phyloP scores from a whole-genome alignment of 2,113 vertebrate species.

The Eleginops maclovinus region DNA sequence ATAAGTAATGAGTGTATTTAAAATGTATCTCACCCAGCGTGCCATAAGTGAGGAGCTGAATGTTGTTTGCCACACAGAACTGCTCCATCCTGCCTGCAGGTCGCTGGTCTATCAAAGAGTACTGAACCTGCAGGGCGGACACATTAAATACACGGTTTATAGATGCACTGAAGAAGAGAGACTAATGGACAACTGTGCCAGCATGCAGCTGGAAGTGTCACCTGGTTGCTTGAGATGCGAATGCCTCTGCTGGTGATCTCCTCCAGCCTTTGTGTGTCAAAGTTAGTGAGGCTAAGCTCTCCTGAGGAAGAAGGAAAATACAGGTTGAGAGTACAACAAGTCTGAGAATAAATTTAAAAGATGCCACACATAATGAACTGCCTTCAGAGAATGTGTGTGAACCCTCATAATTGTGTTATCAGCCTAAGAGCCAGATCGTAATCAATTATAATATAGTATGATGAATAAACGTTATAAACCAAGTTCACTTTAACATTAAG shows the following conservation, averaged over 20 bases:
- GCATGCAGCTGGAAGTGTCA: neutral
- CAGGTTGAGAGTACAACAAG: neutral
- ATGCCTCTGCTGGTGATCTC: slow-evolving; percentile 71
- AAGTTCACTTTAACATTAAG: too few relatives aligned
- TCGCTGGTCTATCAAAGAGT: slow-evolving; percentile 70
- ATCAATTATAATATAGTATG: too few relatives aligned
- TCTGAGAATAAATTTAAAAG: neutral
- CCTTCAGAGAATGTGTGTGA: too few relatives aligned
- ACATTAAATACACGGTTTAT: neutral
- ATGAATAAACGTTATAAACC: too few relatives aligned
- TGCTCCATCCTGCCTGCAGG: slow-evolving; percentile 67
- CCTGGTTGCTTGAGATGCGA: slow-evolving; percentile 74
- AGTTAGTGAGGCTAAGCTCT: slow-evolving; percentile 73
- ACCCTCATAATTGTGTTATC: too few relatives aligned
- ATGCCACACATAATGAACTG: too few relatives aligned
- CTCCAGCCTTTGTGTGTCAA: slow-evolving; percentile 68
- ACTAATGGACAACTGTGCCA: neutral
- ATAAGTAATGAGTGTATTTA: neutral
- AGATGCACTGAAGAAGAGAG: neutral
- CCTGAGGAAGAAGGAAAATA: slow-evolving; percentile 32
- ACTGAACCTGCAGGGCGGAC: slow-evolving; percentile 63
- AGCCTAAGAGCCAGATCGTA: too few relatives aligned
- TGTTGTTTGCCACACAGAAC: slow-evolving; percentile 66
- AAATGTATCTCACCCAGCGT: slow-evolving; percentile 63
- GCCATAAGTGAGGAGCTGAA: slow-evolving; percentile 72